Percentiles rank a stretch among this genome's conserved stretches.
Conservation (phyloP, 1,140 invertebrate genomes). For the Cylas formicarius region DNA sequence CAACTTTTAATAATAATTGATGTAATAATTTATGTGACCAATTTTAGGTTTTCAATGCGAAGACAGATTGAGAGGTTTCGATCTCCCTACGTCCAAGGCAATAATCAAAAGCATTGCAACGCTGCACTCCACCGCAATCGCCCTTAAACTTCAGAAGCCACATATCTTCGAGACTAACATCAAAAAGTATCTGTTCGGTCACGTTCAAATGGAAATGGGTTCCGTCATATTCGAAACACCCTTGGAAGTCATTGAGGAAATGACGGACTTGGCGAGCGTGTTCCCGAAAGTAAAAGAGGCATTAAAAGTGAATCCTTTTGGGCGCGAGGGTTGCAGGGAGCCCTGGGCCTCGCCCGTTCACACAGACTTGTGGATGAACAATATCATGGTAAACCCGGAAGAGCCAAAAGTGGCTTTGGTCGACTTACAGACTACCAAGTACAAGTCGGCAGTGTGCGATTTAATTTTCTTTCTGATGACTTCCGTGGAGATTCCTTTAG, state of each 20-base stretch:
- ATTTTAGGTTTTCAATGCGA: slow-evolving; percentile 39
- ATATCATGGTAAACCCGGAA: slow-evolving; percentile 46
- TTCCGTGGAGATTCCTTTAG: slow-evolving; percentile 39
- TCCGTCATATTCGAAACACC: not conserved
- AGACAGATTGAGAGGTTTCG: slow-evolving; percentile 41
- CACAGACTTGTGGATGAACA: slow-evolving; percentile 54
- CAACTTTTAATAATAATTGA: not conserved
- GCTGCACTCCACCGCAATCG: slow-evolving; percentile 49
- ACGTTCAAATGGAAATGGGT: not conserved
- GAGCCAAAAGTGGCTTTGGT: slow-evolving; percentile 46
- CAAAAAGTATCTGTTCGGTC: slow-evolving; percentile 10
- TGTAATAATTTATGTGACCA: slow-evolving; percentile 3
- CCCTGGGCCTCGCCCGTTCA: slow-evolving; percentile 47
- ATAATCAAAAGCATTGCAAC: slow-evolving; percentile 43
- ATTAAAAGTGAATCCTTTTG: not conserved
- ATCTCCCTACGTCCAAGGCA: slow-evolving; percentile 42
- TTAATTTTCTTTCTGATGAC: slow-evolving; percentile 48
- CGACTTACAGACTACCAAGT: slow-evolving; percentile 51
- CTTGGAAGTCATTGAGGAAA: slow-evolving; percentile 1
- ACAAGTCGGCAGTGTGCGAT: slow-evolving; percentile 45
- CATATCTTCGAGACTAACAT: slow-evolving; percentile 41
- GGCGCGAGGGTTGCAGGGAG: slow-evolving; percentile 17
- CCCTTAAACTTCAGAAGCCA: slow-evolving; percentile 41
- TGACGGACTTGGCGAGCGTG: not conserved
- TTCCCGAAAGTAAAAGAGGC: not conserved